Conservation (phyloP, 1,140 invertebrate species). For the Calephelis virginiensis region DNA sequence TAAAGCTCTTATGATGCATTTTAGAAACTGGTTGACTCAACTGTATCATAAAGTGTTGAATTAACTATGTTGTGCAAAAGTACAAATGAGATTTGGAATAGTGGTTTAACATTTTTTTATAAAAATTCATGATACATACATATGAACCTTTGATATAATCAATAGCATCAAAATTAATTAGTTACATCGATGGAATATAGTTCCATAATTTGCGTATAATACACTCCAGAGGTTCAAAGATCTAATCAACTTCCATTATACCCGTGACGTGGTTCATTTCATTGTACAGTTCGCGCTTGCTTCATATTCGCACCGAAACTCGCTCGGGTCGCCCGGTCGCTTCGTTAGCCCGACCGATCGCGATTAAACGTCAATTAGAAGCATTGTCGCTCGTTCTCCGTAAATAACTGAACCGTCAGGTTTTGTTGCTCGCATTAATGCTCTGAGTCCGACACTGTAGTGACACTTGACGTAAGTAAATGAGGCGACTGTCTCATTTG, state of each 20-base stretch:
- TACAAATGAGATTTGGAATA: too few relatives aligned
- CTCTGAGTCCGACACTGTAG: slow-evolving; percentile 28
- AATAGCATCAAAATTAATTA: too few relatives aligned
- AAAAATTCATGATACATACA: too few relatives aligned
- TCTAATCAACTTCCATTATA: slow-evolving; percentile 13
- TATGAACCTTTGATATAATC: too few relatives aligned
- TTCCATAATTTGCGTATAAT: slow-evolving; percentile 17
- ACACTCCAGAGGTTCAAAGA: neutral
- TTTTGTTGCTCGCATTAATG: slow-evolving; percentile 43
- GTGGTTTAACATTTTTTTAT: too few relatives aligned
- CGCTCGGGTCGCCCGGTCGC: slow-evolving; percentile 31
- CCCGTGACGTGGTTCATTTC: slow-evolving; percentile 13
- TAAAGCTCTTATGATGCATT: too few relatives aligned
- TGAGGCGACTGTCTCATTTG: slow-evolving; percentile 41
- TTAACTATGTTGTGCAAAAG: too few relatives aligned
- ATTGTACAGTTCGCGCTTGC: slow-evolving; percentile 20
- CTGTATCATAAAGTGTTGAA: too few relatives aligned
- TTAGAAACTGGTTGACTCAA: too few relatives aligned
- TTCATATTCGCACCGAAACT: slow-evolving; percentile 21
- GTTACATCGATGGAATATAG: too few relatives aligned
- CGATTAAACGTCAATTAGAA: slow-evolving; percentile 67
- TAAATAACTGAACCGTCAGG: slow-evolving; percentile 44
- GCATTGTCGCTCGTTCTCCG: slow-evolving; percentile 54
- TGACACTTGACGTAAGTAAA: slow-evolving; percentile 40
- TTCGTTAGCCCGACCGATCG: slow-evolving; percentile 53